Evolutionary conservation across 2,888 invertebrate genomes (phyloP), one percentile per base, ranked within the genome.

Genomic region (Brachyptera putata): DNA sequence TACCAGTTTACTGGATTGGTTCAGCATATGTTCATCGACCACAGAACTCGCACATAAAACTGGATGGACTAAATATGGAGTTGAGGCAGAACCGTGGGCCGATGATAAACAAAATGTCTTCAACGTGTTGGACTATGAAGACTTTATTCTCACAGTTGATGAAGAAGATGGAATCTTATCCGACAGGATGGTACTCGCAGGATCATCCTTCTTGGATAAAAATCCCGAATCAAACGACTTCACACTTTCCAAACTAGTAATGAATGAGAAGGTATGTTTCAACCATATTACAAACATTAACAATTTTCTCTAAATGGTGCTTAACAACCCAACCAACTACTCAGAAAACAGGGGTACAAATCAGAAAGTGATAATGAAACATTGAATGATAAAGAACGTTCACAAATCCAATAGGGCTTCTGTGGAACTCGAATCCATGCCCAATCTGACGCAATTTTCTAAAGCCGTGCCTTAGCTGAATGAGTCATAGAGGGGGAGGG

Each of bases 41-140:
- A 7, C 30, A 30, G 30, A 22, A 13, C 21, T 7, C 4, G 16
- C 53, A 21, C n/a, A 36, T 53, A 53, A 53, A 18, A 22, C 18
- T 1, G 53, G 53, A 5, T 53, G 53, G 53, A 18, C 53, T 2
- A 34, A 21, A 1, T 53, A 11, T 14, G 22, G 53, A 4, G 13
- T 36, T 9, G 36, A n/a, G 2, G 16, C 14, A 34, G 53, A 53
- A 21, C 34, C 53, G 13, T 53, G 53, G 53, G 53, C 34, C 22
- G 53, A 53, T 13, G 53, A 36, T 2, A 34, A 36, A 14, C 16
- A 21, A 13, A 34, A 34, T 3, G 11, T 18, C n/a, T 9, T 30
- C 13, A 16, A 14, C 5, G 36, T 53, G 1, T 36, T 53, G 18
- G 11, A 36, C 36, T 36, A 34, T 36, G 21, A 53, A 13, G 22